Conservation (phyloP, 2,797 vertebrate genomes). For the Aplochiton taeniatus region DNA sequence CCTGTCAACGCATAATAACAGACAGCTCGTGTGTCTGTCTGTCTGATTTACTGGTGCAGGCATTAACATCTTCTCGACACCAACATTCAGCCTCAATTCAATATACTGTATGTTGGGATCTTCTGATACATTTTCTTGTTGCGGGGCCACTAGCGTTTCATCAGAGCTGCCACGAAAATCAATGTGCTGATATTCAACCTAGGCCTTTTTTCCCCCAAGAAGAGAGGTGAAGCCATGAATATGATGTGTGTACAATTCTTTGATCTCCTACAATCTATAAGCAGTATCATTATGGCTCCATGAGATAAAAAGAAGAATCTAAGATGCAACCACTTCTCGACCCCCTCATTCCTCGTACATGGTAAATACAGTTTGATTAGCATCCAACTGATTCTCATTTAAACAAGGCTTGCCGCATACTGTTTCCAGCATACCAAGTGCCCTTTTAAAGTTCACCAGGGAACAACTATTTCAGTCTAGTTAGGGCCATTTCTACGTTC, state of each 20-base stretch:
- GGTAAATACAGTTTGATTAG: conserved; percentile 16
- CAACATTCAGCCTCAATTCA: conserved; percentile 49
- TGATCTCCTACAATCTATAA: conserved; percentile 27
- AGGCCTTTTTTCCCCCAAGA: conserved; percentile 5
- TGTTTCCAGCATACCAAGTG: conserved; percentile 23
- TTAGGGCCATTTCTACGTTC: conserved; percentile 30
- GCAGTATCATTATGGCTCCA: neutral
- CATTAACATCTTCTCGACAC: conserved; percentile 64
- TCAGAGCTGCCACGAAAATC: conserved; percentile 15
- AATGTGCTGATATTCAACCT: conserved; percentile 22
- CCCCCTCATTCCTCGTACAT: conserved; percentile 1
- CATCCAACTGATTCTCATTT: conserved; percentile 7
- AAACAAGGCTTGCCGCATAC: neutral
- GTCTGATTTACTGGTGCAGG: conserved; percentile 47
- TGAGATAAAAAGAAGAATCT: conserved; percentile 13
- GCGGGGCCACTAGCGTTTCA: neutral
- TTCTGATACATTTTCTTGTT: conserved; percentile 6
- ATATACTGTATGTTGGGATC: conserved; percentile 6
- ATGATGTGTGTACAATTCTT: conserved; percentile 20
- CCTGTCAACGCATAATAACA: conserved; percentile 53
- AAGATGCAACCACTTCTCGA: conserved; percentile 5
- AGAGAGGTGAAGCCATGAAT: conserved; percentile 23
- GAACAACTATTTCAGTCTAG: conserved; percentile 18
- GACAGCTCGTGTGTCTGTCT: conserved; percentile 6
- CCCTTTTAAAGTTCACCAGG: conserved; percentile 14